Percentiles rank a stretch among this genome's conserved stretches.
Conservation (phyloP, 2,888 invertebrate genomes). For the Caenorhabditis doughertyi region DNA sequence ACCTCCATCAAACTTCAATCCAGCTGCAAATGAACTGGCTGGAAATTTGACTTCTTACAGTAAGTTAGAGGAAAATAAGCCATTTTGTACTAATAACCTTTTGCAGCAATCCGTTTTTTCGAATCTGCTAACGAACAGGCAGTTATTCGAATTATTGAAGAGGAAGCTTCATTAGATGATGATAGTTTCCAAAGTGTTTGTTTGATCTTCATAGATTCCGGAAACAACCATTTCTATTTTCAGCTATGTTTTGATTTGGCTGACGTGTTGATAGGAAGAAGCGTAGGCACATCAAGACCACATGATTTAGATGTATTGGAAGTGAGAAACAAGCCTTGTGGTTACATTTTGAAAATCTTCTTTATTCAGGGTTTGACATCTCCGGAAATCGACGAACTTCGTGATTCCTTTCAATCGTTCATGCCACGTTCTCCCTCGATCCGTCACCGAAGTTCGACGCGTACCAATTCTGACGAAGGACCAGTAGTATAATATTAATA, state of each 20-base stretch:
- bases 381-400: slow-evolving; percentile 76
- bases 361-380: slow-evolving; percentile 69
- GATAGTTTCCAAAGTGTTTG: slow-evolving; percentile 64
- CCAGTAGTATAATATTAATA: slow-evolving; percentile 2
- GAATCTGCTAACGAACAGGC: slow-evolving; percentile 79
- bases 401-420: slow-evolving; percentile 75
- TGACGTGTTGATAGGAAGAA: slow-evolving; percentile 61
- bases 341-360: not conserved
- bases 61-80: slow-evolving; percentile 22
- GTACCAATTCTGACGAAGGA: slow-evolving; percentile 45
- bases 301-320: slow-evolving; percentile 47
- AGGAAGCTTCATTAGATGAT: slow-evolving; percentile 78
- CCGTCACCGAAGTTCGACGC: slow-evolving; percentile 43
- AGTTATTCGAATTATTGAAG: slow-evolving; percentile 79
- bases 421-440: slow-evolving; percentile 69
- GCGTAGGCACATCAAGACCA: slow-evolving; percentile 59
- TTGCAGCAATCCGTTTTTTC: slow-evolving; percentile 80
- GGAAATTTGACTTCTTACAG: slow-evolving; percentile 82
- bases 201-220: slow-evolving; percentile 3
- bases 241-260: slow-evolving; percentile 68
- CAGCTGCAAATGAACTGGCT: slow-evolving; percentile 82
- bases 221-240: slow-evolving; percentile 42
- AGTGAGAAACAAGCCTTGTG: slow-evolving; percentile 14
- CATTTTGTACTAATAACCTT: not conserved
- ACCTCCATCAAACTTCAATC: slow-evolving; percentile 80